These are phyloP conservation scores for Hololepta plana DNA, from an alignment of 2,888 invertebrate species.

Conservation along the genomic window DNA sequence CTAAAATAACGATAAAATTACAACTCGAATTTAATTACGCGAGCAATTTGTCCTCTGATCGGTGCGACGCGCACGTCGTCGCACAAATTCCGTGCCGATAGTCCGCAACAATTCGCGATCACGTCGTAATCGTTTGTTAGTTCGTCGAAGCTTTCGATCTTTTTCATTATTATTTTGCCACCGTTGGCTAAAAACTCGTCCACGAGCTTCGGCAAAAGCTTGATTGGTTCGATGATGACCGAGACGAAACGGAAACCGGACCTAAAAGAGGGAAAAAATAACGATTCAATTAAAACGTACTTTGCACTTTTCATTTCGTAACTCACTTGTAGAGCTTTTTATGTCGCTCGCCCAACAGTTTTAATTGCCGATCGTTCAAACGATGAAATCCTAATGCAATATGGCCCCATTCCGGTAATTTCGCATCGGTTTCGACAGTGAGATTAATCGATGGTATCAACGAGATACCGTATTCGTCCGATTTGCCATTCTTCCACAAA, in stretches of 20 bases:
- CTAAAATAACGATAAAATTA: neutral
- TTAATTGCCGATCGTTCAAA: conserved; percentile 21
- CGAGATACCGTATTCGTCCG: conserved; percentile 29
- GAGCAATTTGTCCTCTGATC: conserved; percentile 57
- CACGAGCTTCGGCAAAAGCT: conserved; percentile 48
- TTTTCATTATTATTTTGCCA: conserved; percentile 33
- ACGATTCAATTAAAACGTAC: conserved; percentile 4
- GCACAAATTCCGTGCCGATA: conserved; percentile 43
- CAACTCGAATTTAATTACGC: conserved; percentile 25
- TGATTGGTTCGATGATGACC: conserved; percentile 45
- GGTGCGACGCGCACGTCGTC: conserved; percentile 46
- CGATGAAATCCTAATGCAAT: conserved; percentile 28
- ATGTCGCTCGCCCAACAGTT: conserved; percentile 20
- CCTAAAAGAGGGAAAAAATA: no score
- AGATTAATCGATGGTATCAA: conserved; percentile 27
- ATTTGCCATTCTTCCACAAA: conserved; percentile 38
- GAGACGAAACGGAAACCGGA: conserved; percentile 42
- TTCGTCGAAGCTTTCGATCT: conserved; percentile 33
- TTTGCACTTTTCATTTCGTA: conserved; percentile 7
- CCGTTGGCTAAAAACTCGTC: conserved; percentile 38
- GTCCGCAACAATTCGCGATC: conserved; percentile 64
- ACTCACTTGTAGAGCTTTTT: conserved; percentile 25
- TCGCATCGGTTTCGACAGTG: conserved; percentile 16
- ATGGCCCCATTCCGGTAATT: conserved; percentile 15
- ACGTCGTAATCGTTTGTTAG: conserved; percentile 34